Percentiles rank a stretch among this genome's conserved stretches.
These are phyloP conservation scores for Rachycentron canadum DNA, from an alignment of 2,797 vertebrate genomes.

Conservation along the genomic window DNA sequence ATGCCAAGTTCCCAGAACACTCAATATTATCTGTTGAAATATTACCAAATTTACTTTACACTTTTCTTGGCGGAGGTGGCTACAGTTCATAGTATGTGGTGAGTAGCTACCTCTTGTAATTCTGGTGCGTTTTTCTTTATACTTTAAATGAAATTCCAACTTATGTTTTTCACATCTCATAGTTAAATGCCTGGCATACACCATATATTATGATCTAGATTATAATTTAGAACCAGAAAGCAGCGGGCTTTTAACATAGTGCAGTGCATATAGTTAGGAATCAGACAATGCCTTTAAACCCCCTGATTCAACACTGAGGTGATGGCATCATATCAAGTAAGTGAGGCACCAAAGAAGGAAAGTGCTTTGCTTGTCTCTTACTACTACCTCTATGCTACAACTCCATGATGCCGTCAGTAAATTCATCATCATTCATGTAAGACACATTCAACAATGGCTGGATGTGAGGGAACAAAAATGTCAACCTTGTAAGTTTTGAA, in stretches of 20 bases:
- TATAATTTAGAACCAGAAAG: background rate
- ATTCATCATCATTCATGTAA: too few species aligned
- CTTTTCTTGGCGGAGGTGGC: background rate
- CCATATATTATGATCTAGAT: too few species aligned
- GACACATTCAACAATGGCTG: background rate
- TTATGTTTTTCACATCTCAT: background rate
- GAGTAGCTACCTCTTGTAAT: background rate
- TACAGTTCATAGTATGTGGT: background rate
- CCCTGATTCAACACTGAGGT: background rate
- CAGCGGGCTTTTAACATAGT: background rate
- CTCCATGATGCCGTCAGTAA: background rate
- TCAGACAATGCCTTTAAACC: constrained; percentile 1
- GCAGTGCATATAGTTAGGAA: too few species aligned
- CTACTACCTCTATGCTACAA: background rate
- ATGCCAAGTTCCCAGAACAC: background rate
- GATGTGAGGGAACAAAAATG: background rate
- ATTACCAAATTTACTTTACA: background rate
- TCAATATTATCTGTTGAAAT: background rate
- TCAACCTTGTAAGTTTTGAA: too few species aligned
- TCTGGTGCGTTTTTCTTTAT: background rate
- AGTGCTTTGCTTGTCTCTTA: background rate
- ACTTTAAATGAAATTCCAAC: background rate
- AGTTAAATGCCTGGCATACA: background rate
- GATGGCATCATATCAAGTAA: constrained; percentile 12
- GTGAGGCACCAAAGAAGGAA: background rate